These are phyloP conservation scores for Drosophila nigricruria DNA, from an alignment of 2,888 invertebrate species.

Conservation along the genomic window DNA sequence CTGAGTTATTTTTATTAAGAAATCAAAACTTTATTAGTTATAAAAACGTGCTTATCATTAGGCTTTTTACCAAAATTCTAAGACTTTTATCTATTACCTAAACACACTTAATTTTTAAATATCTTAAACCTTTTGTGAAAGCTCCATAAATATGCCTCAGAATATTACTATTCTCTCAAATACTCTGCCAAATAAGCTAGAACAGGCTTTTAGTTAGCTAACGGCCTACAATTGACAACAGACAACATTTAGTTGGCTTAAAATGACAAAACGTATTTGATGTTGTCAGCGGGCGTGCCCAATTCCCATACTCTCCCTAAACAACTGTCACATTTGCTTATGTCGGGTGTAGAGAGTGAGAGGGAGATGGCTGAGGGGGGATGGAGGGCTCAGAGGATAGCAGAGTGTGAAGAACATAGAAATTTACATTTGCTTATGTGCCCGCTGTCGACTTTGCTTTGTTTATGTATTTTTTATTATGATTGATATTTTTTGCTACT, in stretches of 20 bases:
- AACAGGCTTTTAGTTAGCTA: conserved; percentile 41
- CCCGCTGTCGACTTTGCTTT: conserved; percentile 63
- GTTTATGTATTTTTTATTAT: conserved; percentile 74
- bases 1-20: no score
- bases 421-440: conserved; percentile 68
- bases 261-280: conserved; percentile 63
- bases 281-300: conserved; percentile 44
- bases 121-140: conserved; percentile 4
- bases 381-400: background rate
- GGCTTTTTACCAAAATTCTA: no score
- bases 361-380: background rate
- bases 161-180: conserved; percentile 3
- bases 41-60: no score
- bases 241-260: conserved; percentile 50
- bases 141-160: background rate
- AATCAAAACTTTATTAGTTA: no score
- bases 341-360: background rate
- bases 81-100: no score
- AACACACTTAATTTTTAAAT: background rate
- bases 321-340: conserved; percentile 68
- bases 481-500: conserved; percentile 66
- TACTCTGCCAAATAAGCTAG: conserved; percentile 19
- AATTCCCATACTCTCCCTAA: conserved; percentile 28
- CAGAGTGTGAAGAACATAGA: conserved; percentile 39
- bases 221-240: conserved; percentile 56